A percentile compares a stretch with the other conserved stretches of the same genome.
phyloP scores from a whole-genome alignment of 2,113 vertebrate genomes.

The Psammodynastes pulverulentus region DNA sequence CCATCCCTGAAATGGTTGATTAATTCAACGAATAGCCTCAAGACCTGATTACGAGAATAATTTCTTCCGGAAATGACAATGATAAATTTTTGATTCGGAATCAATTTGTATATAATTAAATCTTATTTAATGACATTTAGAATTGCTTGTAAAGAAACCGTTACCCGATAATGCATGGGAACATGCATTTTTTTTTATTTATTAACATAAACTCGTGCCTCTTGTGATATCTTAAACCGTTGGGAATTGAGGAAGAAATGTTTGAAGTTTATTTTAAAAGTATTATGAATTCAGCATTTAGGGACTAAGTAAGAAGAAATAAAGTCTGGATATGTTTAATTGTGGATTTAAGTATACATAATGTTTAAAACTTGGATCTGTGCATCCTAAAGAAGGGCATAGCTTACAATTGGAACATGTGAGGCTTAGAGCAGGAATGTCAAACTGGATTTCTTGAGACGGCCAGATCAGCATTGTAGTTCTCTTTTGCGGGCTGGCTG shows the following conservation, averaged over 20 bases:
- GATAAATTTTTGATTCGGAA: constrained; percentile 41
- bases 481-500: too few species aligned
- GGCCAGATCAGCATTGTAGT: too few species aligned
- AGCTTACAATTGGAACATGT: background rate
- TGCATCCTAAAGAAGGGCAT: background rate
- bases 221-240: constrained; percentile 11
- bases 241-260: background rate
- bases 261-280: background rate
- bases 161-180: constrained; percentile 5
- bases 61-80: background rate
- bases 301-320: background rate
- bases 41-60: background rate
- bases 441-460: too few species aligned
- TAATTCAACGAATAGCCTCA: constrained; percentile 36
- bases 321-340: background rate
- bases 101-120: constrained; percentile 37
- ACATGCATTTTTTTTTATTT: constrained; percentile 24
- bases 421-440: too few species aligned
- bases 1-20: constrained; percentile 26
- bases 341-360: background rate
- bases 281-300: background rate
- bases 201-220: constrained; percentile 1
- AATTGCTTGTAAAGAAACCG: constrained; percentile 23
- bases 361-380: background rate
- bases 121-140: background rate